Evolutionary conservation across 2,113 vertebrate species (phyloP), one percentile per base, ranked within the genome.

Genomic region (Falcunculus frontatus): DNA sequence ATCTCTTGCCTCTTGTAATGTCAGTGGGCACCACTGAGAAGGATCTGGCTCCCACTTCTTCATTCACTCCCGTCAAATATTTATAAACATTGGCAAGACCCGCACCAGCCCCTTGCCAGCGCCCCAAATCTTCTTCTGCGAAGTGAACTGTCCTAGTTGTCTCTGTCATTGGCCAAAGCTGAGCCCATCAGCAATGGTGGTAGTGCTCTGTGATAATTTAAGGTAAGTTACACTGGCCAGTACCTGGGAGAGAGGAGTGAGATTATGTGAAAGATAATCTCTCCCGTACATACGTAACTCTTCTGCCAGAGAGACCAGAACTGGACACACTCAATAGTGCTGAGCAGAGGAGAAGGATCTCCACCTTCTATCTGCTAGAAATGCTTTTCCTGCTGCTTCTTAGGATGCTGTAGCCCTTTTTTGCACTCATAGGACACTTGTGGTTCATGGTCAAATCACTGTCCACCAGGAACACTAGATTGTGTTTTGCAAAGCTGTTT

Each of bases 261-360:
- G n/a, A n/a, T n/a, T n/a, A n/a, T n/a, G n/a, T n/a, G n/a, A n/a
- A n/a, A n/a, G n/a, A n/a, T n/a, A n/a, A n/a, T n/a, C 21, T 75
- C 21, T 55, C 15, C 11, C 32, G 15, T 19, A 62, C 6, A 11
- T 35, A 14, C 11, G 25, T 13, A 12, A 68, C 16, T 41, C 6
- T 52, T 67, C 27, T 68, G 16, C 32, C 47, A 16, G 42, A 77
- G 8, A 89, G 7, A 6, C 22, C 37, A 70, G 41, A 89, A 44
- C 11, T 50, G 47, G 33, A 23, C 37, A n/a, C 0, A 0, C 1
- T 78, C 32, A 19, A 20, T 12, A 77, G 10, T n/a, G 30, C 37
- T 32, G 26, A 86, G 69, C 11, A 41, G 47, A 79, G 25, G 16
- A 44, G 44, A 59, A n/a, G 19, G n/a, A 33, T 72, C 30, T 63